These are phyloP conservation scores for Rhinogobio ventralis DNA, from an alignment of 2,797 vertebrate genomes.

Conservation along the genomic window DNA sequence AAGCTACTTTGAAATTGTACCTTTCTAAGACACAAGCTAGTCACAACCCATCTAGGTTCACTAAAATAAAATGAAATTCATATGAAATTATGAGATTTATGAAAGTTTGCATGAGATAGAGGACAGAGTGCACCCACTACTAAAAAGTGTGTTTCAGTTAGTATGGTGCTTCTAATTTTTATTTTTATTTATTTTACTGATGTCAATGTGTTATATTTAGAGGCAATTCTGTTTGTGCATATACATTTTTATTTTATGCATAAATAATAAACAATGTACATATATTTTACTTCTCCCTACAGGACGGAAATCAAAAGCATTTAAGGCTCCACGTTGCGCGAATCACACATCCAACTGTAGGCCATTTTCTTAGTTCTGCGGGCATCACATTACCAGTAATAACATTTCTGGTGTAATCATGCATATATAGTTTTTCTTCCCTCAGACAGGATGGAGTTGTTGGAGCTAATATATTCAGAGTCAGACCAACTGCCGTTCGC, in stretches of 20 bases:
- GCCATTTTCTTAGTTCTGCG: conserved; percentile 70
- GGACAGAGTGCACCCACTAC: neutral
- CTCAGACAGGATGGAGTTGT: conserved; percentile 89
- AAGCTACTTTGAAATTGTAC: neutral
- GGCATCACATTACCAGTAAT: conserved; percentile 81
- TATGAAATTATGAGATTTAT: neutral
- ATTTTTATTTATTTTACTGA: neutral
- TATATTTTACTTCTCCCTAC: conserved; percentile 55
- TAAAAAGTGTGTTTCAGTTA: neutral
- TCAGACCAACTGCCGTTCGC: conserved; percentile 91
- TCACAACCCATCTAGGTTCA: neutral
- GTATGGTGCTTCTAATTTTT: neutral
- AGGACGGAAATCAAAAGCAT: conserved; percentile 71
- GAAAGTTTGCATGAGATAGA: neutral
- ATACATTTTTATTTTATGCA: conserved; percentile 22
- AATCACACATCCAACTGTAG: conserved; percentile 72
- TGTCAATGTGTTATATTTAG: neutral
- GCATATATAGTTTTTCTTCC: conserved; percentile 82
- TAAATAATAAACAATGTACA: conserved; percentile 66
- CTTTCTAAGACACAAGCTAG: neutral
- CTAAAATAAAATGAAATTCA: neutral
- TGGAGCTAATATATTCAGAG: conserved; percentile 94
- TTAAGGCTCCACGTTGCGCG: conserved; percentile 74
- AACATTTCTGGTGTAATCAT: conserved; percentile 88
- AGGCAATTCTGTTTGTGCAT: neutral